phyloP scores from a whole-genome alignment of 2,888 invertebrate genomes.

The Drosophila sordidula region DNA sequence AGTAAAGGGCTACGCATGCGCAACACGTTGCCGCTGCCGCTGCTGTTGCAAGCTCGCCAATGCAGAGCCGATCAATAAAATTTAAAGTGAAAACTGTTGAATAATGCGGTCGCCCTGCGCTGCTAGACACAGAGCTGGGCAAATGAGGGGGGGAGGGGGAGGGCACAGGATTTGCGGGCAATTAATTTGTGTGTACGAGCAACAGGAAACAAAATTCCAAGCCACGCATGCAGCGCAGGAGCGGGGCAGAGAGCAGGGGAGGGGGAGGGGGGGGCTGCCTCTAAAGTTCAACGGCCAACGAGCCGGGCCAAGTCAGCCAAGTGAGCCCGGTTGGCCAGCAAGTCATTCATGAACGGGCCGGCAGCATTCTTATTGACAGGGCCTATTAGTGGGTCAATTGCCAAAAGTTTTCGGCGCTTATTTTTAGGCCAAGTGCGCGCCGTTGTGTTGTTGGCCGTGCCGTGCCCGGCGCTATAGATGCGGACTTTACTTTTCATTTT shows the following conservation, averaged over 20 bases:
- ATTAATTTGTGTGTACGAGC: conserved; percentile 80
- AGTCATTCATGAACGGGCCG: conserved; percentile 44
- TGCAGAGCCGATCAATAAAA: conserved; percentile 66
- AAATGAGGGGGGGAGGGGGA: conserved; percentile 1
- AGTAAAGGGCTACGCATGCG: conserved; percentile 63
- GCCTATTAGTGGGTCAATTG: conserved; percentile 79
- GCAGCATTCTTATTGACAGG: conserved; percentile 70
- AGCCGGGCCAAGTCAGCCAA: conserved; percentile 9
- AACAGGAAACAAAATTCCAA: conserved; percentile 64
- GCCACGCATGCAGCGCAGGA: conserved; percentile 6
- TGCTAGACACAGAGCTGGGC: too few relatives aligned
- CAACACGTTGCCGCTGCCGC: conserved; percentile 67
- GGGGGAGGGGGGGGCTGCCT: neutral
- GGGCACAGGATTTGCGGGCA: conserved; percentile 84
- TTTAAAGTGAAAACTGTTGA: conserved; percentile 81
- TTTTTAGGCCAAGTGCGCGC: conserved; percentile 63
- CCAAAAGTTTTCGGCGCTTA: conserved; percentile 42
- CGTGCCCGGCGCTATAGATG: too few relatives aligned
- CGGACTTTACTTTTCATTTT: conserved; percentile 51
- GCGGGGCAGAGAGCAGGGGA: too few relatives aligned
- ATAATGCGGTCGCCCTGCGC: conserved; percentile 44
- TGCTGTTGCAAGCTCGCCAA: conserved; percentile 28
- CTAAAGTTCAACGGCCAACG: conserved; percentile 69
- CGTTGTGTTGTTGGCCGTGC: neutral
- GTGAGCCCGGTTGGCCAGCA: conserved; percentile 14